Evolutionary conservation across 30 jellyfish, hydroid and myxozoan species (phyloP), one percentile per base, ranked within the genome.

Genomic region (Rhopilema esculentum): DNA sequence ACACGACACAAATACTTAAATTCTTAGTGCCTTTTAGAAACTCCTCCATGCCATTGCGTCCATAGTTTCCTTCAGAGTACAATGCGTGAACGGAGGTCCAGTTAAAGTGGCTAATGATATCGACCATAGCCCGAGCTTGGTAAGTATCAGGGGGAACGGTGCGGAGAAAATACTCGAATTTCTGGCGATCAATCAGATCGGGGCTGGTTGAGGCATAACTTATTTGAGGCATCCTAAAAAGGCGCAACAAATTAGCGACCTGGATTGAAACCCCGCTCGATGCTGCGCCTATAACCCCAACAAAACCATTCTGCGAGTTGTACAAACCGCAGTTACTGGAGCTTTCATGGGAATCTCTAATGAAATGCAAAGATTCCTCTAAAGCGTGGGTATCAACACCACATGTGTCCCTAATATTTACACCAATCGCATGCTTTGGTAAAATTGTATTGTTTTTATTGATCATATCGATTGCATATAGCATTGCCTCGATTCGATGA

Each of bases 91-190:
- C 92, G 1, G 98, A 74, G 33, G 77, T 88, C 98, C 98, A 93
- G 0, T 82, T 75, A 33, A 87, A 83, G 52, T 61, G 53, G 52
- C 51, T 49, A 22, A 84, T 74, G 30, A 93, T 72, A 72, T 84
- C 97, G 21, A 82, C 26, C 89, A 93, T 93, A n/a, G 92, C 98
- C 33, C 77, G 77, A n/a, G 95, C 95, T 63, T 83, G 97, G 67
- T 87, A 71, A 0, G 97, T 81, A 69, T 93, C 98, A 69, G 98
- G 92, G 22, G 98, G 98, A 18, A 93, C 98, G 23, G 97, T 93
- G 32, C 98, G 89, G 27, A 83, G 30, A 51, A 93, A 93, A 75
- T 65, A 93, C 33, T 82, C 91, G 79, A 68, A 93, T 83, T 82
- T 87, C 52, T 76, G 75, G 4, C 97, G 95, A 81, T 93, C 95